A percentile compares a stretch with the other conserved stretches of the same genome.
These are phyloP conservation scores for Trididemnum clinides DNA, from an alignment of 23 tunicate species.

Conservation along the genomic window DNA sequence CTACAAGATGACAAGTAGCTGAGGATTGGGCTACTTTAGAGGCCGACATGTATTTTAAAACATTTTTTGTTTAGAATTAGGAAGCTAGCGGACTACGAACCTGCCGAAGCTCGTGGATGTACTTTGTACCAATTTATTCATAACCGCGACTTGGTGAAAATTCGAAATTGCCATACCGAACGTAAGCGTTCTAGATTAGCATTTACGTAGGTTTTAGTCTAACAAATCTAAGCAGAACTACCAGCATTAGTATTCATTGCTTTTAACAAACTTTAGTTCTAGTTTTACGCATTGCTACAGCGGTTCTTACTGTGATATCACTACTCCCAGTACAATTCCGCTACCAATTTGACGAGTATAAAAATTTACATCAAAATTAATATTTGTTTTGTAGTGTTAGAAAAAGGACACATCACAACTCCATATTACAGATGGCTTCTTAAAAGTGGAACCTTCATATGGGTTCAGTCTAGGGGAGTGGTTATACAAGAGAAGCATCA, in stretches of 20 bases:
- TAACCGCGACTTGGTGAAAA: conserved; percentile 53
- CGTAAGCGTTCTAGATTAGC: conserved; percentile 50
- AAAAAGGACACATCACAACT: conserved; percentile 60
- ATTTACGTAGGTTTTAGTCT: too few relatives aligned
- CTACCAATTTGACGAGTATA: too few relatives aligned
- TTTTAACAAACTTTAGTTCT: too few relatives aligned
- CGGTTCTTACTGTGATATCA: too few relatives aligned
- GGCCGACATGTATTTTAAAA: too few relatives aligned
- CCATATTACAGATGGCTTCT: conserved; percentile 77
- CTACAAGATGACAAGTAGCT: neutral
- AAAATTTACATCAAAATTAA: too few relatives aligned
- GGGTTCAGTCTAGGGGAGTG: conserved; percentile 67
- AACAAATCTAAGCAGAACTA: too few relatives aligned
- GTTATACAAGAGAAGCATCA: conserved; percentile 48
- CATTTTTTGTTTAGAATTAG: conserved; percentile 42
- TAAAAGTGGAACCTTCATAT: conserved; percentile 50
- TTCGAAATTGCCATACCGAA: conserved; percentile 53
- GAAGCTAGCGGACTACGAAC: conserved; percentile 32
- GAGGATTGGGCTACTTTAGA: neutral
- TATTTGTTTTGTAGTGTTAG: conserved; percentile 55
- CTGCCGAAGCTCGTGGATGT: conserved; percentile 50
- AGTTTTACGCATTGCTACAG: too few relatives aligned
- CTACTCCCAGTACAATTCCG: too few relatives aligned
- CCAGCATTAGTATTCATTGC: too few relatives aligned
- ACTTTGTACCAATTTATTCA: conserved; percentile 70